phyloP scores from a whole-genome alignment of 1,140 invertebrate genomes.

The Bombus haemorrhoidalis region DNA sequence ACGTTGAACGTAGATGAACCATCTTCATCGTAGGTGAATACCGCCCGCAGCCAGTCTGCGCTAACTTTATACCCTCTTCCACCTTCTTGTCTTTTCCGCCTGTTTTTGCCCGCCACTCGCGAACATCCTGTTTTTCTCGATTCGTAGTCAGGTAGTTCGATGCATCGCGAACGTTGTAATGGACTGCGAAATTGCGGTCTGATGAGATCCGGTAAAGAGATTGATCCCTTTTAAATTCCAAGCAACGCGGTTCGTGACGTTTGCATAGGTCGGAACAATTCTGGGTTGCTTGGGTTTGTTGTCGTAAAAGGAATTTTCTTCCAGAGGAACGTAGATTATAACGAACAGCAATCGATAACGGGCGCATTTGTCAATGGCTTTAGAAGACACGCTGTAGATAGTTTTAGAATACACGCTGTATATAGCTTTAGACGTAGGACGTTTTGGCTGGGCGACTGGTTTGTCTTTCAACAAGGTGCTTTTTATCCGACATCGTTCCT shows the following conservation, averaged over 20 bases:
- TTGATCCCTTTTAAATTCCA: not conserved
- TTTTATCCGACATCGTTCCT: constrained; percentile 27
- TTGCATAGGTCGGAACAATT: not conserved
- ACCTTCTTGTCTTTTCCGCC: not conserved
- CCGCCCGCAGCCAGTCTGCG: constrained; percentile 13
- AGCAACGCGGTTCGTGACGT: not conserved
- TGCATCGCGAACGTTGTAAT: too few species aligned
- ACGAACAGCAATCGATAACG: not conserved
- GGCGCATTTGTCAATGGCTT: not conserved
- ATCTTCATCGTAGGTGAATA: constrained; percentile 39
- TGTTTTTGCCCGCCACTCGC: not conserved
- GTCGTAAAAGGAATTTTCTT: too few species aligned
- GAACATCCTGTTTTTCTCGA: not conserved
- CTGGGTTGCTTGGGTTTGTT: not conserved
- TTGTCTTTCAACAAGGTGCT: constrained; percentile 23
- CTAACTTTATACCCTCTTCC: constrained; percentile 17
- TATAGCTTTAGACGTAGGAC: not conserved
- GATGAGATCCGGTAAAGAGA: not conserved
- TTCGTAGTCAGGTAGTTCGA: not conserved
- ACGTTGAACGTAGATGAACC: constrained; percentile 38
- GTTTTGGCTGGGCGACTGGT: not conserved
- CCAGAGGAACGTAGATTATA: not conserved
- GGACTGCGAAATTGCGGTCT: not conserved
- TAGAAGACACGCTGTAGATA: not conserved
- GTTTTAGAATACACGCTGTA: not conserved